Percentiles rank a stretch among this genome's conserved stretches.
phyloP scores from a whole-genome alignment of 2,888 invertebrate species.

The Euphydryas editha region DNA sequence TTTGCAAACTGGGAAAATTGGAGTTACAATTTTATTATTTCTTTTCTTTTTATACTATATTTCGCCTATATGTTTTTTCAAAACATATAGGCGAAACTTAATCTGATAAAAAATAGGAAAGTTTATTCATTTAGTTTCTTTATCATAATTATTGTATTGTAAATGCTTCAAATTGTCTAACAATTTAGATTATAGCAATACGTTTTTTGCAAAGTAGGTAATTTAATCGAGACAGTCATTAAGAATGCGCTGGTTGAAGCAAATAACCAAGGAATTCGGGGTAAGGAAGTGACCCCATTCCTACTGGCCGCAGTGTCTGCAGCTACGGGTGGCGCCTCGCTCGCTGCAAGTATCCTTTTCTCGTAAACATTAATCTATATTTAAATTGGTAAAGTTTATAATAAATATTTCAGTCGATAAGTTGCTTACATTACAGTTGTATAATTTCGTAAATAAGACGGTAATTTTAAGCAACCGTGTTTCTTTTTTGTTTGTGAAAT shows the following conservation, averaged over 20 bases:
- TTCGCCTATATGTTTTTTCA: too few relatives aligned
- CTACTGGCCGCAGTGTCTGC: constrained; percentile 90
- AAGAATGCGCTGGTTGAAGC: constrained; percentile 86
- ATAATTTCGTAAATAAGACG: too few relatives aligned
- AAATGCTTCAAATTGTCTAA: too few relatives aligned
- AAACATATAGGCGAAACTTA: too few relatives aligned
- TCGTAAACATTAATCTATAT: constrained; percentile 26
- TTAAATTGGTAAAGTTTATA: neutral
- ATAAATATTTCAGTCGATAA: neutral
- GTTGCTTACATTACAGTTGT: neutral
- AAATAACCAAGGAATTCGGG: constrained; percentile 84
- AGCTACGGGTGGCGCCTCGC: constrained; percentile 92
- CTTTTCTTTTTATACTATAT: too few relatives aligned
- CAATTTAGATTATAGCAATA: constrained; percentile 13
- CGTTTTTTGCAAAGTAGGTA: constrained; percentile 58
- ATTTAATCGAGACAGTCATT: constrained; percentile 87
- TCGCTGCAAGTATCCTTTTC: constrained; percentile 92
- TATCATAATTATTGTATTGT: too few relatives aligned
- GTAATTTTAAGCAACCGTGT: neutral
- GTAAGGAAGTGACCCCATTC: constrained; percentile 97
- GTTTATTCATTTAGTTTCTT: too few relatives aligned
- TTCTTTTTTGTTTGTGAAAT: constrained; percentile 40
- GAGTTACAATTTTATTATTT: too few relatives aligned
- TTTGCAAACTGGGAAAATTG: too few relatives aligned
- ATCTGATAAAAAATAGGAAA: too few relatives aligned